Conservation (phyloP, 2,113 vertebrate genomes). For the Pteronura brasiliensis region DNA sequence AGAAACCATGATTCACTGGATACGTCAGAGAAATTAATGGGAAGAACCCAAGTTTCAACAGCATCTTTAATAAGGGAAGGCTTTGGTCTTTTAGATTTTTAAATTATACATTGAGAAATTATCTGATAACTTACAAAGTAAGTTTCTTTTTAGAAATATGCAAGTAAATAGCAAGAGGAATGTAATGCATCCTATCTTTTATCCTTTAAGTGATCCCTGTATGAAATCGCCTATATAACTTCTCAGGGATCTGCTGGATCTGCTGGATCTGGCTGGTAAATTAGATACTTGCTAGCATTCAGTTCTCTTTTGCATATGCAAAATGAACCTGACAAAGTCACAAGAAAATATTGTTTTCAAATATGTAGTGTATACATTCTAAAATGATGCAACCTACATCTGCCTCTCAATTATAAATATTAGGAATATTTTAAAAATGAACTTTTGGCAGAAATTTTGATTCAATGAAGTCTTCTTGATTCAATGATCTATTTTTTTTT, state of each 20-base stretch:
- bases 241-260: not conserved
- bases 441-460: not conserved
- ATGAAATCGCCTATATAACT: not conserved
- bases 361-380: not conserved
- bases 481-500: not conserved
- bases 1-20: not conserved
- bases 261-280: not conserved
- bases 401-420: not conserved
- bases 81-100: not conserved
- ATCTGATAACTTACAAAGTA: not conserved
- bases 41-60: not conserved
- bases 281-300: not conserved
- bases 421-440: not conserved
- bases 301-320: not conserved
- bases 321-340: not conserved
- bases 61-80: not conserved
- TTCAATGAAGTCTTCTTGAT: constrained; percentile 14
- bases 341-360: constrained; percentile 1
- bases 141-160: not conserved
- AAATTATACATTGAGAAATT: constrained; percentile 17
- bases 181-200: not conserved
- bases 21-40: not conserved
- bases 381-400: not conserved
- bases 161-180: not conserved
- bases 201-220: not conserved